These are phyloP conservation scores for Dicycla oo DNA, from an alignment of 2,888 invertebrate species.

Conservation along the genomic window DNA sequence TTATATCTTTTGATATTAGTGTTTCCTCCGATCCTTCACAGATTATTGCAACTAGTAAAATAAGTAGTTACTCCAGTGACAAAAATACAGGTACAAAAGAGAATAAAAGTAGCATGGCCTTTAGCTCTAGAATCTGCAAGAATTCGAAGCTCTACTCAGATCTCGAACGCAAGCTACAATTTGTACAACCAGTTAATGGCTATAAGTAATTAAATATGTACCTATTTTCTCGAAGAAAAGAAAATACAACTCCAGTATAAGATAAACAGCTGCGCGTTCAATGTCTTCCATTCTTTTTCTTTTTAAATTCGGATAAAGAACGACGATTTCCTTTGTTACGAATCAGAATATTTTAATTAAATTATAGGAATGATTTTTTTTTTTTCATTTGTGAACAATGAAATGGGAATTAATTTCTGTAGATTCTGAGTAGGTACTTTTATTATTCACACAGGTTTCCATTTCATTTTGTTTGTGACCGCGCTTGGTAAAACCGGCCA, in stretches of 20 bases:
- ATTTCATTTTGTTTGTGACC: background rate
- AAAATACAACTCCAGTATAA: slow-evolving; percentile 21
- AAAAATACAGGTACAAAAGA: background rate
- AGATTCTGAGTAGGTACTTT: slow-evolving; percentile 6
- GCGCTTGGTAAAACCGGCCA: too few relatives aligned
- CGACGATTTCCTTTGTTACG: slow-evolving; percentile 40
- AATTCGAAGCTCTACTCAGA: background rate
- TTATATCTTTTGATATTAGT: background rate
- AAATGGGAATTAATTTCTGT: slow-evolving; percentile 15
- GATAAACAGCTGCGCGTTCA: slow-evolving; percentile 34
- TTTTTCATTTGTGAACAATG: slow-evolving; percentile 30
- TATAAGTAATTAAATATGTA: slow-evolving; percentile 22
- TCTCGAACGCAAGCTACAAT: background rate
- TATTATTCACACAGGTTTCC: background rate
- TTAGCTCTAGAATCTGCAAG: background rate
- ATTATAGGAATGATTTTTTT: slow-evolving; percentile 40
- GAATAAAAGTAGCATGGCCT: background rate
- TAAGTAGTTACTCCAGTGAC: background rate
- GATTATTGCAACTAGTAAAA: background rate
- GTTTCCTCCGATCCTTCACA: background rate
- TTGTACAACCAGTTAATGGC: background rate
- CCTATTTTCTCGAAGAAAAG: slow-evolving; percentile 27
- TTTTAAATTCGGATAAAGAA: slow-evolving; percentile 38
- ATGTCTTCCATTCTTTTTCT: slow-evolving; percentile 18
- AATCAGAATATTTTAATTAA: slow-evolving; percentile 55